These are phyloP conservation scores for Zoanthus gigantus DNA, from an alignment of 92 coral and sea anemone species.

Conservation along the genomic window DNA sequence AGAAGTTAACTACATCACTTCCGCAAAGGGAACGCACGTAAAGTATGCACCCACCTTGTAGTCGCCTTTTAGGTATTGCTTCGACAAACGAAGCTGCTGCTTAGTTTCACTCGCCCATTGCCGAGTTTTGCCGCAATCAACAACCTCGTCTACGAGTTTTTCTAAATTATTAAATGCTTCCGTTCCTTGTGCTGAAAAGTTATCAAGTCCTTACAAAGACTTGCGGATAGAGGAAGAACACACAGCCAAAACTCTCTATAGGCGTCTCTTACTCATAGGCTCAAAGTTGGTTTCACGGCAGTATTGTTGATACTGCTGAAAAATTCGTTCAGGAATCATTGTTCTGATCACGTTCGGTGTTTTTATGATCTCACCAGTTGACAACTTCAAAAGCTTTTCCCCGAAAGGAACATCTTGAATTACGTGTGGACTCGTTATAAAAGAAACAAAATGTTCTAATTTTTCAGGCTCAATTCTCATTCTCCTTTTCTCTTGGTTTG, in stretches of 20 bases:
- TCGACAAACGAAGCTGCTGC: slow-evolving; percentile 46
- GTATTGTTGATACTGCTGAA: slow-evolving; percentile 49
- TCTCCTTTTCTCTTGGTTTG: too few relatives aligned
- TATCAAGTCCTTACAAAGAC: slow-evolving; percentile 62
- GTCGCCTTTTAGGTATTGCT: slow-evolving; percentile 62
- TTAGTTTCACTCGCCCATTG: slow-evolving; percentile 45
- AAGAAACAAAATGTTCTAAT: slow-evolving; percentile 61
- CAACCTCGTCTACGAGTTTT: slow-evolving; percentile 53
- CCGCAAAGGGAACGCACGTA: neutral
- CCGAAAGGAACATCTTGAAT: slow-evolving; percentile 66
- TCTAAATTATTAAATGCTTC: slow-evolving; percentile 56
- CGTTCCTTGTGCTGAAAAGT: slow-evolving; percentile 61
- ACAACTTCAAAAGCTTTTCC: slow-evolving; percentile 49
- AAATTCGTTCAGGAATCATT: slow-evolving; percentile 56
- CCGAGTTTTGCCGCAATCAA: slow-evolving; percentile 31
- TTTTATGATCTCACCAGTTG: slow-evolving; percentile 52
- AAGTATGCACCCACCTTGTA: slow-evolving; percentile 41
- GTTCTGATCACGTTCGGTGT: slow-evolving; percentile 57
- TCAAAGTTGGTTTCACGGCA: slow-evolving; percentile 43
- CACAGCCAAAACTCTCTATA: slow-evolving; percentile 40
- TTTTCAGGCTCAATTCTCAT: neutral
- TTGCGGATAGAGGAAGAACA: slow-evolving; percentile 57
- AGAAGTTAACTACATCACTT: neutral
- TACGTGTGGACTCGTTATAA: slow-evolving; percentile 65
- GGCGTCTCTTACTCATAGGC: slow-evolving; percentile 47